phyloP scores from a whole-genome alignment of 2,113 vertebrate species.

The Boulengeromyrus knoepffleri region DNA sequence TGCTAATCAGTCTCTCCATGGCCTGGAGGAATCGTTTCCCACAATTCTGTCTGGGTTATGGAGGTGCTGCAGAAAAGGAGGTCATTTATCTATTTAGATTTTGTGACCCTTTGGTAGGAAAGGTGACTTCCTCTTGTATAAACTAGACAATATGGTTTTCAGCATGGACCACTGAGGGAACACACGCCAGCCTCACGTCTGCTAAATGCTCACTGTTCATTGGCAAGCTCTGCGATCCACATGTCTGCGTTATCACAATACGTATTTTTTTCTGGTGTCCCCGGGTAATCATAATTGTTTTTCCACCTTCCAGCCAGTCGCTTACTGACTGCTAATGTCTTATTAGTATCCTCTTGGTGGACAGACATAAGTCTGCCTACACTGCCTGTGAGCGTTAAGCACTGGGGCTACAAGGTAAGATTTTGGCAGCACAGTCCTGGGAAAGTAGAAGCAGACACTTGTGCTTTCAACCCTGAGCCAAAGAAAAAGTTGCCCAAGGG shows the following conservation, averaged over 20 bases:
- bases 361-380: background rate
- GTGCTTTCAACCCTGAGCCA: background rate
- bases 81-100: constrained; percentile 1
- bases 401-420: background rate
- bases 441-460: constrained; percentile 2
- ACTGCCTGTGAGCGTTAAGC: background rate
- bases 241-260: background rate
- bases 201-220: background rate
- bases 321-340: background rate
- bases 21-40: background rate
- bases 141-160: background rate
- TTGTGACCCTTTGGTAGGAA: background rate
- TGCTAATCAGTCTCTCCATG: background rate
- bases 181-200: background rate
- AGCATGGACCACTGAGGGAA: background rate
- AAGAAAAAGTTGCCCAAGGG: constrained; percentile 4
- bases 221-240: background rate
- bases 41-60: constrained; percentile 3
- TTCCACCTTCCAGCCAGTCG: background rate
- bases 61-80: background rate
- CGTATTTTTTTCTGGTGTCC: background rate
- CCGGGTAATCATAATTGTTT: background rate
- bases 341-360: background rate
- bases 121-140: background rate
- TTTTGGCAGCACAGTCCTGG: background rate